Evolutionary conservation across 2,888 invertebrate species (phyloP).

Genomic region (Cryptocephalus moraei): DNA sequence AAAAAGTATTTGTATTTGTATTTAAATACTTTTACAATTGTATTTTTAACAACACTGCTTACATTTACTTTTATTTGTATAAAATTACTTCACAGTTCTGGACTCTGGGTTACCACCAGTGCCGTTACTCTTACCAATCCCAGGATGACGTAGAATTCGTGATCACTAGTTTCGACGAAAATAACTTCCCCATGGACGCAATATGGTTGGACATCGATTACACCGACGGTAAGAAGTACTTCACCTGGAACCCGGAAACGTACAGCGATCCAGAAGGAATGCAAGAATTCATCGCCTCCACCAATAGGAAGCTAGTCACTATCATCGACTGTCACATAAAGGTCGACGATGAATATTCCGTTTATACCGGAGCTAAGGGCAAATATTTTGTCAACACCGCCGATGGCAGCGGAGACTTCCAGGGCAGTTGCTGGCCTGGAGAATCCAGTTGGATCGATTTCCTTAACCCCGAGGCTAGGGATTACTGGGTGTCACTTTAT

Average conservation of each 20-base stretch:
- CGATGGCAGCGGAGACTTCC: conserved; percentile 77
- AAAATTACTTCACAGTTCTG: conserved; percentile 13
- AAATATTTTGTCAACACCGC: conserved; percentile 57
- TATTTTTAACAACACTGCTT: too few relatives aligned
- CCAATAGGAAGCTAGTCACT: conserved; percentile 80
- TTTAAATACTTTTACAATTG: too few relatives aligned
- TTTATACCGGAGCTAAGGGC: conserved; percentile 71
- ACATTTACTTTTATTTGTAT: neutral
- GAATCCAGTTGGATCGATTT: conserved; percentile 88
- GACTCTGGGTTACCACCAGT: conserved; percentile 23
- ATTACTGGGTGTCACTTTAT: conserved; percentile 58
- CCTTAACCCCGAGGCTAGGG: conserved; percentile 68
- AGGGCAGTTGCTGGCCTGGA: conserved; percentile 93
- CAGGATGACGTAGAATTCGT: conserved; percentile 81
- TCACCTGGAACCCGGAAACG: conserved; percentile 89
- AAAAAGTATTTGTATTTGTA: too few relatives aligned
- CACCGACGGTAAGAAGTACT: conserved; percentile 66
- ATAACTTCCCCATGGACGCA: conserved; percentile 88
- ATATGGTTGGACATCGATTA: conserved; percentile 99
- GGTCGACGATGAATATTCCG: conserved; percentile 71
- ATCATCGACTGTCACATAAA: conserved; percentile 98
- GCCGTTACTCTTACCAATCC: conserved; percentile 78
- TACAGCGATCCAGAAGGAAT: conserved; percentile 68
- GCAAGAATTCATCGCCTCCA: conserved; percentile 74
- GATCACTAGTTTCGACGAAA: conserved; percentile 69